phyloP scores from a whole-genome alignment of 1,140 invertebrate genomes.

The Cotesia vestalis region DNA sequence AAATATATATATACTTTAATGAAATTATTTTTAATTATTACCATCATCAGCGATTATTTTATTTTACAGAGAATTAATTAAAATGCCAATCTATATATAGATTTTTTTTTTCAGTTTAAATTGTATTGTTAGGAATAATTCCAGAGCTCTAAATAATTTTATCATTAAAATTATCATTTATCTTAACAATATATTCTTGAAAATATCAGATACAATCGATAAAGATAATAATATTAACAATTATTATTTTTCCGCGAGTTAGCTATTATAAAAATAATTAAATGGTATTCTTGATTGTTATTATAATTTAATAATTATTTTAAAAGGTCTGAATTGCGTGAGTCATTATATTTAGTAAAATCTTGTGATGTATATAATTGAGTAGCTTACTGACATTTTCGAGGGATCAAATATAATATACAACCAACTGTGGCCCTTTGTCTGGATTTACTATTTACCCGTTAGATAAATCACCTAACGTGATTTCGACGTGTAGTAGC shows the following conservation, averaged over 20 bases:
- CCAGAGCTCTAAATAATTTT: no score
- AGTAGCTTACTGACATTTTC: conserved; percentile 18
- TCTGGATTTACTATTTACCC: neutral
- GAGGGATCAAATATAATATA: neutral
- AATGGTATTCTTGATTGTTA: neutral
- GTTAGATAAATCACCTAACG: conserved; percentile 17
- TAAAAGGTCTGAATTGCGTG: neutral
- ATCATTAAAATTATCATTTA: no score
- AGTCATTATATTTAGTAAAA: no score
- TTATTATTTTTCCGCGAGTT: no score
- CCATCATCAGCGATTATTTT: no score
- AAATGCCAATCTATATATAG: no score
- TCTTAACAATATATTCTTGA: no score
- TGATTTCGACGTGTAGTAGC: neutral
- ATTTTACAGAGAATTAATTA: no score
- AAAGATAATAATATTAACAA: neutral
- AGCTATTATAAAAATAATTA: neutral
- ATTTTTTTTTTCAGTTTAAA: no score
- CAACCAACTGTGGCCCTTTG: neutral
- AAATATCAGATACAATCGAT: neutral
- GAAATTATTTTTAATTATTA: no score
- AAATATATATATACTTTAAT: no score
- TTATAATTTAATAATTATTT: conserved; percentile 2
- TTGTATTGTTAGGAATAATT: no score
- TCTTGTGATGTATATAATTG: neutral